phyloP scores from a whole-genome alignment of 2,113 vertebrate genomes.

The Podarcis raffonei region DNA sequence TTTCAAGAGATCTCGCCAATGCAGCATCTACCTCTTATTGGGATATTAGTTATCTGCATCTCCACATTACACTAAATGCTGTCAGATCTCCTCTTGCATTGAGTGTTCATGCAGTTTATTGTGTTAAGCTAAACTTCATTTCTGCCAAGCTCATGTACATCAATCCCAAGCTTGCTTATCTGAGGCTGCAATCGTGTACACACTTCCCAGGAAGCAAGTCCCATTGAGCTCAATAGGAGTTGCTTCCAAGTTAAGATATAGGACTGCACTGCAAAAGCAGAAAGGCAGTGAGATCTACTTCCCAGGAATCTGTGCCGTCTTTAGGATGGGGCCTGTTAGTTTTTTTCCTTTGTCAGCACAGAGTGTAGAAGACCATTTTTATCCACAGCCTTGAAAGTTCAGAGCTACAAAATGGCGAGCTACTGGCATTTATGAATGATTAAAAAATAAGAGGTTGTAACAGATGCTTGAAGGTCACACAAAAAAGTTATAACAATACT shows the following conservation, averaged over 20 bases:
- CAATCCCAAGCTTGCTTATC: neutral
- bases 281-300: neutral
- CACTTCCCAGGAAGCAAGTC: neutral
- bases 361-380: neutral
- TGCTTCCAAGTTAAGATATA: neutral
- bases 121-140: slow-evolving; percentile 22
- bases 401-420: neutral
- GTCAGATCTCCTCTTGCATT: slow-evolving; percentile 25
- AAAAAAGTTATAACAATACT: slow-evolving; percentile 69
- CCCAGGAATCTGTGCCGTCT: neutral
- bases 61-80: slow-evolving; percentile 28
- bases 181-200: neutral
- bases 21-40: slow-evolving; percentile 53
- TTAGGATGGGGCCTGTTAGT: neutral
- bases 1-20: slow-evolving; percentile 47
- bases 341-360: neutral
- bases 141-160: slow-evolving; percentile 40
- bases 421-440: neutral
- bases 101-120: slow-evolving; percentile 30
- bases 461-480: slow-evolving; percentile 68
- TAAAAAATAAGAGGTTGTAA: slow-evolving; percentile 51
- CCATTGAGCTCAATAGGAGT: neutral
- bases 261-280: neutral
- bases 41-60: slow-evolving; percentile 31
- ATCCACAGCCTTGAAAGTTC: neutral